Evolutionary conservation across 2,888 invertebrate species (phyloP).

Genomic region (Phortica magna): DNA sequence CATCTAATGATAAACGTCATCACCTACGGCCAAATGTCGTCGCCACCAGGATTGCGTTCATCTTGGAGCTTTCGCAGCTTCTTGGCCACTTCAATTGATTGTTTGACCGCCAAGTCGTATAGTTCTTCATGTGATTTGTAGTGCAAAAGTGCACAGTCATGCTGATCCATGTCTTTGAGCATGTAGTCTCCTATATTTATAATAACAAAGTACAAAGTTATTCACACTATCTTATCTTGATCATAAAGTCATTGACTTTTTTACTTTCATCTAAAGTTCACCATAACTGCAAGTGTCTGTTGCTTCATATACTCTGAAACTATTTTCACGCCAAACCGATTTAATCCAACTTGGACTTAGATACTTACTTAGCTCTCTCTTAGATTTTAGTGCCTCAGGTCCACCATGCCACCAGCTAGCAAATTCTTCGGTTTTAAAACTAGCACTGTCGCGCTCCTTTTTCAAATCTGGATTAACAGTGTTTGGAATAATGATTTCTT

Average conservation of each 20-base stretch:
- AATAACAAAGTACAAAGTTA: not conserved
- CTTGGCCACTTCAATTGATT: slow-evolving; percentile 79
- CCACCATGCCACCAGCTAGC: slow-evolving; percentile 88
- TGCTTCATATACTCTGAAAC: not conserved
- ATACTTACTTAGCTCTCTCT: slow-evolving; percentile 56
- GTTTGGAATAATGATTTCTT: slow-evolving; percentile 53
- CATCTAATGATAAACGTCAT: not conserved
- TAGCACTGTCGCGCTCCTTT: slow-evolving; percentile 85
- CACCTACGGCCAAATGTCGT: slow-evolving; percentile 72
- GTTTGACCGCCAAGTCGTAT: slow-evolving; percentile 53
- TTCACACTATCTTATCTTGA: no score
- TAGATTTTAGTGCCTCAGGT: slow-evolving; percentile 78
- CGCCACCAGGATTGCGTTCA: slow-evolving; percentile 80
- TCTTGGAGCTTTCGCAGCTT: slow-evolving; percentile 86
- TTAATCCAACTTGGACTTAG: not conserved
- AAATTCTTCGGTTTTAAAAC: slow-evolving; percentile 85
- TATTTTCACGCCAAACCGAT: no score
- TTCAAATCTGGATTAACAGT: slow-evolving; percentile 84
- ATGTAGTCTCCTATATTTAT: slow-evolving; percentile 50
- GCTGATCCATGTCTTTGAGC: slow-evolving; percentile 50
- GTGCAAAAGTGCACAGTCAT: slow-evolving; percentile 43
- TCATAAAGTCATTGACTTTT: not conserved
- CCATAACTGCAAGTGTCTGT: not conserved
- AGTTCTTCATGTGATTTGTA: slow-evolving; percentile 69
- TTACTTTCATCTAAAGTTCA: not conserved